Evolutionary conservation across 2,888 invertebrate genomes (phyloP).

Genomic region (Drosophila greeni): DNA sequence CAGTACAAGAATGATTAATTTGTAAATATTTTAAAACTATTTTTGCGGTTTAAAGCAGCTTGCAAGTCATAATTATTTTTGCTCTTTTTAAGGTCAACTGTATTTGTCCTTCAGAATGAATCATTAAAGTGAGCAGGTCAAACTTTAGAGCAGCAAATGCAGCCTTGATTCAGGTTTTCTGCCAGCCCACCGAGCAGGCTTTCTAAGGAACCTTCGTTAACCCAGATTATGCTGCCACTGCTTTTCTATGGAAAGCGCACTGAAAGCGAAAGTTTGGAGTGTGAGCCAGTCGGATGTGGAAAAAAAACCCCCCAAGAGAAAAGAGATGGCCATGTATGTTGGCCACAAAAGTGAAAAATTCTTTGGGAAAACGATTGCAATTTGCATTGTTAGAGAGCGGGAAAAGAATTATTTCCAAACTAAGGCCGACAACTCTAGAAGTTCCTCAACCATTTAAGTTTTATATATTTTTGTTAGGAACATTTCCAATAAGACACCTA

Average conservation of each 20-base stretch:
- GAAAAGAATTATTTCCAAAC: neutral
- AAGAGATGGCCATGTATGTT: conserved; percentile 11
- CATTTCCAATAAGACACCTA: neutral
- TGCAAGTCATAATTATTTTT: neutral
- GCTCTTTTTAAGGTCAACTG: neutral
- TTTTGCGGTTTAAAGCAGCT: neutral
- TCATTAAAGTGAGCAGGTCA: conserved; percentile 3
- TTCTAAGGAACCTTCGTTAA: conserved; percentile 46
- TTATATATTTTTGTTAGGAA: neutral
- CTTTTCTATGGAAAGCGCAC: conserved; percentile 30
- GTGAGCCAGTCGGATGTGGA: conserved; percentile 12
- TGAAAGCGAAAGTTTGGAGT: conserved; percentile 48
- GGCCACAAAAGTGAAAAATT: conserved; percentile 27
- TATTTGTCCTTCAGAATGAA: neutral
- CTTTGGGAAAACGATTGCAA: conserved; percentile 1
- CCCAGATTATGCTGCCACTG: conserved; percentile 32
- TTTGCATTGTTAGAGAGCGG: conserved; percentile 8
- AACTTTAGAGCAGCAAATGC: neutral
- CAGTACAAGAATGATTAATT: neutral
- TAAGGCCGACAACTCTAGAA: neutral
- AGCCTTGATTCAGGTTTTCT: neutral
- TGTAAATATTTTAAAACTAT: neutral
- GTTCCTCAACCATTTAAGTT: neutral
- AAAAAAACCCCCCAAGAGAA: conserved; percentile 4
- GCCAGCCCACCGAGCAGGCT: neutral